A percentile compares a stretch with the other conserved stretches of the same genome.
Evolutionary conservation across 2,888 invertebrate genomes (phyloP).

Genomic region (Tetrapedia diversipes): DNA sequence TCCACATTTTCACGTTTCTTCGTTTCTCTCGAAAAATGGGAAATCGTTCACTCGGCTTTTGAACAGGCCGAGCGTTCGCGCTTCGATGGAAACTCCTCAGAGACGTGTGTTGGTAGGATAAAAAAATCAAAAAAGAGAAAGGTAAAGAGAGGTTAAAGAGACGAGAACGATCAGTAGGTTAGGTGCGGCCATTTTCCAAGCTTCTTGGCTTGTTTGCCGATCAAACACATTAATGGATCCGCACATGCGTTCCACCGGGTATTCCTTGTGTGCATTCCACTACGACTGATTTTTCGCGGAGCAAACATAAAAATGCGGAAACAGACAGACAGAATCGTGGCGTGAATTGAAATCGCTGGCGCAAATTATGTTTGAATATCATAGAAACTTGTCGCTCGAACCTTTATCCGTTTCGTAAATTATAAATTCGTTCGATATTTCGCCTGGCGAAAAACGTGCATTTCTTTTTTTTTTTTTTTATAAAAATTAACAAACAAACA

Average conservation of each 20-base stretch:
- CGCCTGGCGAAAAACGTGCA: no score
- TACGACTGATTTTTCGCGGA: not conserved
- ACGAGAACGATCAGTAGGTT: not conserved
- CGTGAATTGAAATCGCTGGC: no score
- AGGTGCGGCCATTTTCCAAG: constrained; percentile 9
- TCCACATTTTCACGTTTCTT: no score
- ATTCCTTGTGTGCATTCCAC: not conserved
- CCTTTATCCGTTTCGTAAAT: no score
- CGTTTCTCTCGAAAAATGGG: not conserved
- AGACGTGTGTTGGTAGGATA: not conserved
- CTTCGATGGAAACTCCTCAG: not conserved
- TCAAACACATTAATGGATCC: constrained; percentile 56
- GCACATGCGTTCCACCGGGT: constrained; percentile 10
- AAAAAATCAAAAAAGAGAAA: not conserved
- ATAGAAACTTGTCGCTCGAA: no score
- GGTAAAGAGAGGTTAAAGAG: not conserved
- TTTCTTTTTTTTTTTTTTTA: not conserved
- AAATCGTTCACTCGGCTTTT: not conserved
- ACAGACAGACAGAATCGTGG: not conserved
- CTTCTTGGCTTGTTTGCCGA: constrained; percentile 26
- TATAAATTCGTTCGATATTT: no score
- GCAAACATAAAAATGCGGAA: not conserved
- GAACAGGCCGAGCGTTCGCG: not conserved
- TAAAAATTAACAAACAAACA: not conserved
- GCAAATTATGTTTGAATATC: no score